A percentile compares a stretch with the other conserved stretches of the same genome.
These are phyloP conservation scores for Macroteleia sp. DNA, from an alignment of 2,888 invertebrate species.

Conservation along the genomic window DNA sequence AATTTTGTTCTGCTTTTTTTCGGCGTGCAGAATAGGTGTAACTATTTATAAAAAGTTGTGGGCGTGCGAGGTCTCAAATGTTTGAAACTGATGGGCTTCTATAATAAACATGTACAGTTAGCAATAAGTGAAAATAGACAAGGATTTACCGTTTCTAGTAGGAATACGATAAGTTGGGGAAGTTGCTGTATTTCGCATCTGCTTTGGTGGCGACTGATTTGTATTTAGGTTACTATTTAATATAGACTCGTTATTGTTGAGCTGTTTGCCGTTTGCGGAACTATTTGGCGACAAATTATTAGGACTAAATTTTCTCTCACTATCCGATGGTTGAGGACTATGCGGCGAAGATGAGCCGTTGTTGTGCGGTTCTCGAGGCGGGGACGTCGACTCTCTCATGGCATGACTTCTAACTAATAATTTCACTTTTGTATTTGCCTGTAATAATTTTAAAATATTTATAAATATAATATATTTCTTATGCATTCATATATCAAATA, in stretches of 20 bases:
- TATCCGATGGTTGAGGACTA: constrained; percentile 73
- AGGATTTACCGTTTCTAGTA: constrained; percentile 76
- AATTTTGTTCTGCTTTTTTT: too few species aligned
- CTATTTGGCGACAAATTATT: constrained; percentile 71
- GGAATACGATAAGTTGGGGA: constrained; percentile 80
- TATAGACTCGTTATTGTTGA: constrained; percentile 81
- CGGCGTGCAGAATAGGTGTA: too few species aligned
- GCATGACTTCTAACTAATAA: constrained; percentile 95
- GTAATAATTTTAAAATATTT: too few species aligned
- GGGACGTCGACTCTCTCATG: constrained; percentile 91
- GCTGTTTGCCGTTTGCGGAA: constrained; percentile 69
- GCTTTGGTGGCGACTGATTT: constrained; percentile 77
- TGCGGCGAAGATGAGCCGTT: constrained; percentile 75
- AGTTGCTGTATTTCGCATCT: constrained; percentile 78
- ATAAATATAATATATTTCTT: too few species aligned
- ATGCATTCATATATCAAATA: too few species aligned
- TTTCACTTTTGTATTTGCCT: constrained; percentile 91
- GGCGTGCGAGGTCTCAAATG: too few species aligned
- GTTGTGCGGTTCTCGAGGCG: constrained; percentile 84
- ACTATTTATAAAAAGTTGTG: too few species aligned
- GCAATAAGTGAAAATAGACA: too few species aligned
- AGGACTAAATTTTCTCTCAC: constrained; percentile 56
- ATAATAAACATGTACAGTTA: too few species aligned
- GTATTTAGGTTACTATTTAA: constrained; percentile 78
- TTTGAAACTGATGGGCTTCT: too few species aligned